Conservation (phyloP, 2,113 vertebrate genomes). For the Axis porcinus region DNA sequence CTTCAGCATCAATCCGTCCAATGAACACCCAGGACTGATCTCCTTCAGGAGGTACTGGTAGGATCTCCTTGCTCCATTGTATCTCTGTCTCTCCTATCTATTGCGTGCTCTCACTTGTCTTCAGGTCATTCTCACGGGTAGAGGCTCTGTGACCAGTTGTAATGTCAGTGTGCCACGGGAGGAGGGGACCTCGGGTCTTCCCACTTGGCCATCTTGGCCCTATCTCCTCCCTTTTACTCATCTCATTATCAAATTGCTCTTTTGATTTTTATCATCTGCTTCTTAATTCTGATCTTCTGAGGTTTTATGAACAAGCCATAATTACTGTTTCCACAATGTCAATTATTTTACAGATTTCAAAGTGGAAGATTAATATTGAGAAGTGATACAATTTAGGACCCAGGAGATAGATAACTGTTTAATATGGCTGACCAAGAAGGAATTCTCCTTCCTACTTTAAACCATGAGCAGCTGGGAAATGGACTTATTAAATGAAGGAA, state of each 20-base stretch:
- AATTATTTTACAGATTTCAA: slow-evolving; percentile 52
- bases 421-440: neutral
- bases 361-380: slow-evolving; percentile 31
- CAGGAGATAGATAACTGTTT: neutral
- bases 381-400: neutral
- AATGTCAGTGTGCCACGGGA: neutral
- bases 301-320: slow-evolving; percentile 8
- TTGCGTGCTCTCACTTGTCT: neutral
- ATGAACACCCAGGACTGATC: too few relatives aligned
- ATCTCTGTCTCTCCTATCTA: neutral
- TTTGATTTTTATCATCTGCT: neutral
- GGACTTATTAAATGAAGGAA: neutral
- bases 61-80: neutral
- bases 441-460: neutral
- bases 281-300: slow-evolving; percentile 12
- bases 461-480: neutral
- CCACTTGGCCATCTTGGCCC: neutral
- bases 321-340: slow-evolving; percentile 12
- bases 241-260: neutral
- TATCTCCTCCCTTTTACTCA: neutral
- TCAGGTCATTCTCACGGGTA: neutral
- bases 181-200: neutral
- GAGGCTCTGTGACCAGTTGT: neutral
- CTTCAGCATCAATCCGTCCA: too few relatives aligned
- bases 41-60: too few relatives aligned